Conservation (phyloP, 2,797 vertebrate species). For the Propithecus perrieri region DNA sequence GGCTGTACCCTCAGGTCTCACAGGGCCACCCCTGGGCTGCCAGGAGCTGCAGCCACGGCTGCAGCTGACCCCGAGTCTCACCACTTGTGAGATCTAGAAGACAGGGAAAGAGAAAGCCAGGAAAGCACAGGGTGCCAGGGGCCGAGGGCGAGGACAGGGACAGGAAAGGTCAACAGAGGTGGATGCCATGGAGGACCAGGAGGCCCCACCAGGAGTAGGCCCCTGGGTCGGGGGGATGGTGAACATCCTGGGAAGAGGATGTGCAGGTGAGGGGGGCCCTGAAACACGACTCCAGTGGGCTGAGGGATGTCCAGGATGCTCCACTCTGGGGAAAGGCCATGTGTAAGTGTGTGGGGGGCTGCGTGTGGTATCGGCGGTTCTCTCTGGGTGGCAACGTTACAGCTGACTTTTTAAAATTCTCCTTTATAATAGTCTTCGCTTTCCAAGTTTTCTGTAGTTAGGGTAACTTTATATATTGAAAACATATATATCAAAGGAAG, state of each 20-base stretch:
- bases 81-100: background rate
- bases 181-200: background rate
- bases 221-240: background rate
- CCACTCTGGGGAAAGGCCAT: background rate
- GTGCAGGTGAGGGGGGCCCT: background rate
- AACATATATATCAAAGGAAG: background rate
- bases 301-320: background rate
- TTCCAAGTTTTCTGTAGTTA: constrained; percentile 57
- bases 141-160: background rate
- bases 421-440: constrained; percentile 14
- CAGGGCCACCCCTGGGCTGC: background rate
- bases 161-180: background rate
- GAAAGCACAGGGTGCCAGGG: background rate
- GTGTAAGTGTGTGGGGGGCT: background rate
- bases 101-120: background rate
- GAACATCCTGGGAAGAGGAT: background rate
- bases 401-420: constrained; percentile 1
- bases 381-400: background rate
- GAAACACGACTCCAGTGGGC: background rate
- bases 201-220: background rate
- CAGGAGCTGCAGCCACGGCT: background rate
- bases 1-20: background rate
- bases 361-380: background rate
- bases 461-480: constrained; percentile 32
- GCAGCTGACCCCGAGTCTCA: background rate